These are phyloP conservation scores for Drosophila greeni DNA, from an alignment of 2,888 invertebrate genomes.

Conservation along the genomic window DNA sequence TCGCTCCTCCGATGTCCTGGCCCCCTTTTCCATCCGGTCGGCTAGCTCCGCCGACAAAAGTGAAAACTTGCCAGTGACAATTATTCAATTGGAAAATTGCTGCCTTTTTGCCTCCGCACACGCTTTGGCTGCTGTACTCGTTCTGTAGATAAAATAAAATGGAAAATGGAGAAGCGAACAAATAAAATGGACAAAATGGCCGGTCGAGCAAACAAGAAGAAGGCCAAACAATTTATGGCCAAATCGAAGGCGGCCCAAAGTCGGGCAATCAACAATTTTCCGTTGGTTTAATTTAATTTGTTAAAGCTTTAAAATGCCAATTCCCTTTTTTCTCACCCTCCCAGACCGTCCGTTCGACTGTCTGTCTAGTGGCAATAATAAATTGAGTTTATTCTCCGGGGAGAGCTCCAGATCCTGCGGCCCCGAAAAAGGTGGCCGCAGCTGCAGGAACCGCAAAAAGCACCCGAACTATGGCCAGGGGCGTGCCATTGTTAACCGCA, in stretches of 20 bases:
- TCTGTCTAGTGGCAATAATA: constrained; percentile 64
- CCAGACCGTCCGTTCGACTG: constrained; percentile 2
- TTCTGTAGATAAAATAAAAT: constrained; percentile 41
- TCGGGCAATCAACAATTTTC: constrained; percentile 54
- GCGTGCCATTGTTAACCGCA: constrained; percentile 65
- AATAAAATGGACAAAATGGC: constrained; percentile 23
- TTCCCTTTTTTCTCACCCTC: constrained; percentile 42
- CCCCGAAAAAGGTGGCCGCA: constrained; percentile 46
- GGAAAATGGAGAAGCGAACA: constrained; percentile 30
- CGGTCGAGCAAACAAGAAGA: constrained; percentile 15
- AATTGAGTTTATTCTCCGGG: constrained; percentile 69
- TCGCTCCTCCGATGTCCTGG: constrained; percentile 15
- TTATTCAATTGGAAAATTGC: constrained; percentile 76
- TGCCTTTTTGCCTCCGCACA: constrained; percentile 43
- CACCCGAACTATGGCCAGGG: constrained; percentile 60
- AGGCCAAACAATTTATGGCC: constrained; percentile 42
- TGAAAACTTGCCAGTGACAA: constrained; percentile 68
- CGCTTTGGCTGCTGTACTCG: constrained; percentile 20
- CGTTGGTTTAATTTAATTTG: constrained; percentile 63
- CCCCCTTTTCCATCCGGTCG: constrained; percentile 17
- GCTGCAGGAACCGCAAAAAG: constrained; percentile 65
- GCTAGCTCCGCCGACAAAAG: constrained; percentile 56
- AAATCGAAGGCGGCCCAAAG: constrained; percentile 44
- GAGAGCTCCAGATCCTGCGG: constrained; percentile 31
- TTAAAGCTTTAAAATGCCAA: constrained; percentile 67